A percentile compares a stretch with the other conserved stretches of the same genome.
phyloP scores from a whole-genome alignment of 2,113 vertebrate genomes.

The Paramormyrops kingsleyae region DNA sequence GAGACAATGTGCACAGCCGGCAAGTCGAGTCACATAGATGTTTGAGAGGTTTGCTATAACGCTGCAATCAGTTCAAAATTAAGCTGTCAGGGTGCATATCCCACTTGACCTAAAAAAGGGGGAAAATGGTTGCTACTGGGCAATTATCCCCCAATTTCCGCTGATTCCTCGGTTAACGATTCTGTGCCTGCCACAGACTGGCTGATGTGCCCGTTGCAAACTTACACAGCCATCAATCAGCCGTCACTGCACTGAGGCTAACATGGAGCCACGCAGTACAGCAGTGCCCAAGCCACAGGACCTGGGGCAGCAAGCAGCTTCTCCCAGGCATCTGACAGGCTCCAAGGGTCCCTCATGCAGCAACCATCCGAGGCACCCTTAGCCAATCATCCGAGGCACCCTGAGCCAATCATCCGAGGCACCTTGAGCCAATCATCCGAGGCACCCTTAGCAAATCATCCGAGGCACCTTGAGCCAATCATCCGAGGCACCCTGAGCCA shows the following conservation, averaged over 20 bases:
- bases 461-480: neutral
- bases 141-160: neutral
- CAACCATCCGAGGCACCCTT: neutral
- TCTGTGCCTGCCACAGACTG: neutral
- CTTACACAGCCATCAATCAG: neutral
- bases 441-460: neutral
- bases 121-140: neutral
- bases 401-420: no score
- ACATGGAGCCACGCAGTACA: neutral
- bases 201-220: neutral
- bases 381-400: no score
- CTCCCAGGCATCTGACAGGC: neutral
- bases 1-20: neutral
- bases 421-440: neutral
- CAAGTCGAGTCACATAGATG: neutral
- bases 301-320: neutral
- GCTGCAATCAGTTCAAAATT: neutral
- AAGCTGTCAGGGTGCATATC: neutral
- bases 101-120: slow-evolving; percentile 5
- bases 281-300: neutral
- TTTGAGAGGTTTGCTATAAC: neutral
- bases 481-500: no score
- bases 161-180: neutral
- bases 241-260: neutral
- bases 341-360: neutral